Evolutionary conservation across 2,888 invertebrate species (phyloP).

Genomic region (Pimpla rufipes): DNA sequence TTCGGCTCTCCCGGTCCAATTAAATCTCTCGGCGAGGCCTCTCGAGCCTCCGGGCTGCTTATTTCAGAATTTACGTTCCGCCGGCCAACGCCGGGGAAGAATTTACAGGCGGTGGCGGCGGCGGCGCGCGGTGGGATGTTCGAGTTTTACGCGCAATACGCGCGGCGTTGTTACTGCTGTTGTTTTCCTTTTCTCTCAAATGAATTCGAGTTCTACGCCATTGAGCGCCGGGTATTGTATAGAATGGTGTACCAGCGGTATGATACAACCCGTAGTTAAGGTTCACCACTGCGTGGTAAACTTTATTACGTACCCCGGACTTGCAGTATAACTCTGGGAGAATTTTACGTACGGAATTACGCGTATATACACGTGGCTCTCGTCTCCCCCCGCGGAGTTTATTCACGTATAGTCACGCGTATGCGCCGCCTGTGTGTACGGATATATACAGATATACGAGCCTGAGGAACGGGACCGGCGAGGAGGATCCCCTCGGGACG

Average conservation of each 20-base stretch:
- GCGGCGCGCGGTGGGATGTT: background rate
- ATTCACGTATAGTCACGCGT: conserved; percentile 39
- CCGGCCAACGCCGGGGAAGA: background rate
- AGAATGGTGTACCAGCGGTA: conserved; percentile 32
- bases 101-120: background rate
- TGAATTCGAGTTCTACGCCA: conserved; percentile 18
- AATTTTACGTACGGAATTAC: conserved; percentile 49
- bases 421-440: conserved; percentile 6
- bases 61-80: background rate
- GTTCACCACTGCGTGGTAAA: conserved; percentile 51
- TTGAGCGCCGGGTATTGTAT: conserved; percentile 14
- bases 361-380: conserved; percentile 47
- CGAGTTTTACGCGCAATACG: conserved; percentile 6
- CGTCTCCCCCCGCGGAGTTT: conserved; percentile 20
- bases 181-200: conserved; percentile 3
- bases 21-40: background rate
- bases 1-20: background rate
- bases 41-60: background rate
- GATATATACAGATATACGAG: background rate
- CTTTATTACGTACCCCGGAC: conserved; percentile 45
- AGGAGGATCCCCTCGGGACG: conserved; percentile 49
- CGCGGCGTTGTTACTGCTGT: too few species aligned
- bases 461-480: conserved; percentile 47
- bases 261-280: conserved; percentile 46
- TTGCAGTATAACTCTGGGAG: conserved; percentile 43